Base-by-base conservation (phyloP, 2,113 vertebrate species). In the Apistogramma diplotaenia region DNA sequence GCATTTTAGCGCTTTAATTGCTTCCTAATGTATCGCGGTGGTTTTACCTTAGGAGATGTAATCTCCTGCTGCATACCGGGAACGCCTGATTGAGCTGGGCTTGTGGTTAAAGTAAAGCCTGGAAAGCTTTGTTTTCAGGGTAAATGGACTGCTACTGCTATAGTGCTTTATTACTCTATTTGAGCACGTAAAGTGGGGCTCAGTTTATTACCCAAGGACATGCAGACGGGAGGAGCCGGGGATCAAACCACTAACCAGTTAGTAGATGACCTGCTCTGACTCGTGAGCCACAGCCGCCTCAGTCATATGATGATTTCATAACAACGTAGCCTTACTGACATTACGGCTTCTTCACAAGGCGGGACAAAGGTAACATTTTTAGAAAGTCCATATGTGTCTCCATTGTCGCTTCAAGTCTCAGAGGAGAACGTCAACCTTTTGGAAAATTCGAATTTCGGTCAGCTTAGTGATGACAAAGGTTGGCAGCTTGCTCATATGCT, bases 361-460 rank as follows among this genome's bases (percentile, higher is more conserved):
- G 21, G 25, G 4, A 21, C 37, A 65, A 43, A 65, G 18, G 23
- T 4, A 23, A 67, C 61, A 46, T 67, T 46, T 46, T 35, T 46
- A 27, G 61, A 65, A 65, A 43, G 43, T 16, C 13, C 25, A 15
- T 0, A 31, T 25, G 31, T n/a, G 40, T 37, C 58, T 53, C 62
- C 25, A 15, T 23, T 59, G 35, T 84, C 54, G 23, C 55, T 11
- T 81, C 31, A 56, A 82, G 76, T 33, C 57, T 18, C 29, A 61
- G 54, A 80, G n/a, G 54, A 61, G 78, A 80, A 27, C 82, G 29
- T 75, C 58, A 76, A 74, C 71, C 74, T 59, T 81, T 81, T 84
- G 82, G 76, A 78, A 78, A 62, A 67, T 77, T 46, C 53, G 78
- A 65, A 74, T 83, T 79, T 54, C 74, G 61, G 72, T 74, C 70